These are phyloP conservation scores for Apomyelois bistriatella DNA, from an alignment of 2,888 invertebrate species.

Conservation along the genomic window DNA sequence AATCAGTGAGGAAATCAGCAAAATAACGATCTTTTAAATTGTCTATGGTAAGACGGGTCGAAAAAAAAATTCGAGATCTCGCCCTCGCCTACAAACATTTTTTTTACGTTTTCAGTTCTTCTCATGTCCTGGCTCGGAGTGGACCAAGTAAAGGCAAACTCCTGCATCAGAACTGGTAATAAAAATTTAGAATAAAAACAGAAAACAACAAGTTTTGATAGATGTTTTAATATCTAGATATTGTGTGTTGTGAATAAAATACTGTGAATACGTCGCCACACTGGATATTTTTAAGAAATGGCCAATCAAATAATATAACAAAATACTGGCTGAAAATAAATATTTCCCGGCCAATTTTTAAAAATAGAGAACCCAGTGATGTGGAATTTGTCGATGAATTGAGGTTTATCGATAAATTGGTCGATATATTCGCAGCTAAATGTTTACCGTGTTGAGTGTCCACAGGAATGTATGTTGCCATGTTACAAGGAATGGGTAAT, in stretches of 20 bases:
- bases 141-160: slow-evolving; percentile 72
- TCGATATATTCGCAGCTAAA: slow-evolving; percentile 47
- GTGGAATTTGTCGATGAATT: slow-evolving; percentile 10
- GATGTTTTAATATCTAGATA: slow-evolving; percentile 33
- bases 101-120: slow-evolving; percentile 59
- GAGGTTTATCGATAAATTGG: slow-evolving; percentile 19
- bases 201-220: slow-evolving; percentile 27
- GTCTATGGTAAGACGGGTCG: background rate
- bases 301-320: background rate
- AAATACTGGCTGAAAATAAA: background rate
- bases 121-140: slow-evolving; percentile 78
- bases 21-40: background rate
- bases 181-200: slow-evolving; percentile 23
- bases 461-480: slow-evolving; percentile 73
- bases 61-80: background rate
- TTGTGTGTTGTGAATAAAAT: slow-evolving; percentile 34
- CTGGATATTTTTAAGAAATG: slow-evolving; percentile 13
- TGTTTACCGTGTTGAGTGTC: slow-evolving; percentile 56
- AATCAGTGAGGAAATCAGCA: background rate
- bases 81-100: background rate
- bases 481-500: slow-evolving; percentile 66
- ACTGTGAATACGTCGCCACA: slow-evolving; percentile 25
- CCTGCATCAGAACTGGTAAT: slow-evolving; percentile 77
- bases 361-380: slow-evolving; percentile 15
- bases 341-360: background rate